A percentile compares a stretch with the other conserved stretches of the same genome.
Conservation (phyloP, 2,113 vertebrate species). For the Tringa solitaria region DNA sequence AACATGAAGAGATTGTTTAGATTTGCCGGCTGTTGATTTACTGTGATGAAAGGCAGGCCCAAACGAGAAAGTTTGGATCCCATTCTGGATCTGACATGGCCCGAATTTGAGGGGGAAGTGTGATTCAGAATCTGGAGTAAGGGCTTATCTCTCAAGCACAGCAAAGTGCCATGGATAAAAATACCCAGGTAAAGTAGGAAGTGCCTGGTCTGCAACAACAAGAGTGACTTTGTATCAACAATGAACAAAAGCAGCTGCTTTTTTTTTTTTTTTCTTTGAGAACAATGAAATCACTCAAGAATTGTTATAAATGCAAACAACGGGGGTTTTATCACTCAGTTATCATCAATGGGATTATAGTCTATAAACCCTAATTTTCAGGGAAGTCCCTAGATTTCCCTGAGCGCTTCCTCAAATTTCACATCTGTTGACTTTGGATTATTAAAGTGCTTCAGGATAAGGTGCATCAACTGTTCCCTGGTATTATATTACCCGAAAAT, state of each 20-base stretch:
- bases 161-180: constrained; percentile 38
- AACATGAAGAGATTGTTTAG: constrained; percentile 10
- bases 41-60: constrained; percentile 23
- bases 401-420: constrained; percentile 41
- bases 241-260: constrained; percentile 34
- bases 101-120: constrained; percentile 29
- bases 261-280: neutral
- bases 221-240: constrained; percentile 46
- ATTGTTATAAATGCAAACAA: constrained; percentile 53
- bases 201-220: constrained; percentile 35
- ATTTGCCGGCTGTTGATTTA: constrained; percentile 25
- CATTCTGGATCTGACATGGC: neutral
- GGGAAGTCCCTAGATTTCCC: constrained; percentile 67
- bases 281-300: constrained; percentile 54
- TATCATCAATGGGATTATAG: constrained; percentile 57
- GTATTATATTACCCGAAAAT: neutral
- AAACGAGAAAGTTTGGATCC: constrained; percentile 44
- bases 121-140: neutral
- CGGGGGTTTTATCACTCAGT: constrained; percentile 40
- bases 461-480: neutral
- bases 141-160: constrained; percentile 31
- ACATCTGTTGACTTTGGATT: constrained; percentile 26
- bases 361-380: constrained; percentile 60
- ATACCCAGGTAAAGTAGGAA: constrained; percentile 64
- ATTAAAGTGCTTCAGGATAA: constrained; percentile 29